phyloP scores from a whole-genome alignment of 53 echinoderm and acorn worm genomes.

The Astropecten irregularis region DNA sequence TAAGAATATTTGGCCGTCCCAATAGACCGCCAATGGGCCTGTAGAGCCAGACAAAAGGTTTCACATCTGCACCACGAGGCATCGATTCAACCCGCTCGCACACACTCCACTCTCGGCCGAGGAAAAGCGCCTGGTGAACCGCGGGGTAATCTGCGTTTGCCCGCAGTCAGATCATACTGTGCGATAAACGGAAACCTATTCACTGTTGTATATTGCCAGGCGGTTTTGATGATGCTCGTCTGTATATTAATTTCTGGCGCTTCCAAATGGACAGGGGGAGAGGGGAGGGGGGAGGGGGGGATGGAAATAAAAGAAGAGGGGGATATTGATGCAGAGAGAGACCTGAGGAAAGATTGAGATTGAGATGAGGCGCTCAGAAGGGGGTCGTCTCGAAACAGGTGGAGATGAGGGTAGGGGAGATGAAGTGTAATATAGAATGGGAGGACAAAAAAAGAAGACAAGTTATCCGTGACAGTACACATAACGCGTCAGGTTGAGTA shows the following conservation, averaged over 20 bases:
- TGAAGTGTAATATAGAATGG: too few relatives aligned
- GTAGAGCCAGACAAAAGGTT: conserved; percentile 25
- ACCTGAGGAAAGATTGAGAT: not conserved
- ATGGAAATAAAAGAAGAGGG: not conserved
- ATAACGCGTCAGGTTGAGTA: too few relatives aligned
- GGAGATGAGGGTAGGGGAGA: conserved; percentile 2
- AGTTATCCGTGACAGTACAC: too few relatives aligned
- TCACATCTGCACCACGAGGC: conserved; percentile 33
- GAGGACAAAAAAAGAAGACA: too few relatives aligned
- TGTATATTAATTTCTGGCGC: conserved; percentile 29
- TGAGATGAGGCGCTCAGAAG: not conserved
- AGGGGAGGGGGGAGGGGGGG: conserved; percentile 30
- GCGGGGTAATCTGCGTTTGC: conserved; percentile 8
- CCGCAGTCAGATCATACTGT: conserved; percentile 5
- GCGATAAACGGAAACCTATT: conserved; percentile 40
- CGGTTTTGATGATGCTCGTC: not conserved
- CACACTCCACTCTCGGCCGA: too few relatives aligned
- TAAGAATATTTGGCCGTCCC: conserved; percentile 22
- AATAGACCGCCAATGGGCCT: not conserved
- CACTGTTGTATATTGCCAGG: too few relatives aligned
- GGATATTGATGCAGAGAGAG: conserved; percentile 7
- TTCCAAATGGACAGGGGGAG: conserved; percentile 6
- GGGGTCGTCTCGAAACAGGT: not conserved
- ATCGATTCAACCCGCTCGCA: conserved; percentile 12
- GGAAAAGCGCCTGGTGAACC: conserved; percentile 15